Evolutionary conservation across 2,797 vertebrate genomes (phyloP).

Genomic region (Lateolabrax maculatus): DNA sequence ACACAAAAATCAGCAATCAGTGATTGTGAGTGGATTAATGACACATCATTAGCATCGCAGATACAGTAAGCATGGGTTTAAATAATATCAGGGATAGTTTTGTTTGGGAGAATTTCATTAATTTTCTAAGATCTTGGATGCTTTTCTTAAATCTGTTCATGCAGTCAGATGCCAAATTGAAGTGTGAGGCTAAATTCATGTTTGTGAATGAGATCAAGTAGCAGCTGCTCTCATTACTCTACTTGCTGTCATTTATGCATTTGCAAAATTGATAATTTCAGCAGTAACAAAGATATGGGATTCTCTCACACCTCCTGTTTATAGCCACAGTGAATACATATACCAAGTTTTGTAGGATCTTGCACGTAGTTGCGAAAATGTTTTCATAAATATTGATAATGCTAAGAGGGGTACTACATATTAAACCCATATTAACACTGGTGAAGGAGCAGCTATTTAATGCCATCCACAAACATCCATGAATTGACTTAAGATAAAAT

Average conservation of each 20-base stretch:
- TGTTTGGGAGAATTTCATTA: slow-evolving; percentile 18
- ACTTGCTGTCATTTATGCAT: slow-evolving; percentile 51
- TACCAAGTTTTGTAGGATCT: slow-evolving; percentile 8
- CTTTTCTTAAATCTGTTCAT: slow-evolving; percentile 34
- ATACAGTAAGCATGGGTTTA: slow-evolving; percentile 14
- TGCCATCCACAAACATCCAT: slow-evolving; percentile 24
- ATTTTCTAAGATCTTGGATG: slow-evolving; percentile 36
- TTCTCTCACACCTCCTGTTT: slow-evolving; percentile 43
- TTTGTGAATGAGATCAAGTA: slow-evolving; percentile 60
- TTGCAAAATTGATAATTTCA: slow-evolving; percentile 45
- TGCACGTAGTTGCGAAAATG: slow-evolving; percentile 11
- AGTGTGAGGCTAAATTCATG: slow-evolving; percentile 44
- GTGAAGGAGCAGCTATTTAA: slow-evolving; percentile 35
- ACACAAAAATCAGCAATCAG: slow-evolving; percentile 31
- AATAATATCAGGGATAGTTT: slow-evolving; percentile 10
- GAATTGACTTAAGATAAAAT: slow-evolving; percentile 17
- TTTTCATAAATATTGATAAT: slow-evolving; percentile 6
- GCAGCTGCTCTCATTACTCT: slow-evolving; percentile 53
- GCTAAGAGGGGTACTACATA: neutral
- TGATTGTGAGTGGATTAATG: slow-evolving; percentile 4
- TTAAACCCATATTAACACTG: neutral
- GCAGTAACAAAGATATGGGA: slow-evolving; percentile 24
- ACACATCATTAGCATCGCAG: slow-evolving; percentile 1
- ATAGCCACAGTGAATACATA: slow-evolving; percentile 28
- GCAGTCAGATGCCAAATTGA: slow-evolving; percentile 35